These are phyloP conservation scores for Lepus townsendii DNA, from an alignment of 2,797 vertebrate genomes.

Conservation along the genomic window DNA sequence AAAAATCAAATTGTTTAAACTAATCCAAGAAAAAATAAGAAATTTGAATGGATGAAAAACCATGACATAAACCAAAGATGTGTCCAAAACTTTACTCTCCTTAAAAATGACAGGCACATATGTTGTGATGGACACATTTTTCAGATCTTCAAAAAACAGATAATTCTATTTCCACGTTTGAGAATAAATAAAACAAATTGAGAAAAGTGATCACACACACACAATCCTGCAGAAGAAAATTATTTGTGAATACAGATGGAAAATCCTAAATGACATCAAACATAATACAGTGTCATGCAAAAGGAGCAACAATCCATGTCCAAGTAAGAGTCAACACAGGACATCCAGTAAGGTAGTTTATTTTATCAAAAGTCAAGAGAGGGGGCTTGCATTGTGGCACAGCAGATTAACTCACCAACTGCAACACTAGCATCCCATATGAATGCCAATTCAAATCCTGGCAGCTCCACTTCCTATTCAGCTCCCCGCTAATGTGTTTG, in stretches of 20 bases:
- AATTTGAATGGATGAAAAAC: not conserved
- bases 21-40: not conserved
- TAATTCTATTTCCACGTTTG: not conserved
- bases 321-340: conserved; percentile 8
- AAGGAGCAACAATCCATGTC: not conserved
- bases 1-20: conserved; percentile 18
- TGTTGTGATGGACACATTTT: not conserved
- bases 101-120: not conserved
- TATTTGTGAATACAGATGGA: not conserved
- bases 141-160: not conserved
- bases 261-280: not conserved
- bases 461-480: too few species aligned
- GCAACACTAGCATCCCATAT: too few species aligned
- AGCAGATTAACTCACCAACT: too few species aligned
- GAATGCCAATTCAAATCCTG: too few species aligned
- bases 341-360: not conserved
- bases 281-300: not conserved
- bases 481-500: too few species aligned
- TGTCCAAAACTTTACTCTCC: not conserved
- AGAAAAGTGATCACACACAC: not conserved
- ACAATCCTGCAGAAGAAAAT: not conserved
- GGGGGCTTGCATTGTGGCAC: too few species aligned
- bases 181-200: not conserved
- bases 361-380: not conserved
- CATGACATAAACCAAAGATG: not conserved